These are phyloP conservation scores for Drymonia ruficornis DNA, from an alignment of 2,888 invertebrate genomes.

Conservation along the genomic window DNA sequence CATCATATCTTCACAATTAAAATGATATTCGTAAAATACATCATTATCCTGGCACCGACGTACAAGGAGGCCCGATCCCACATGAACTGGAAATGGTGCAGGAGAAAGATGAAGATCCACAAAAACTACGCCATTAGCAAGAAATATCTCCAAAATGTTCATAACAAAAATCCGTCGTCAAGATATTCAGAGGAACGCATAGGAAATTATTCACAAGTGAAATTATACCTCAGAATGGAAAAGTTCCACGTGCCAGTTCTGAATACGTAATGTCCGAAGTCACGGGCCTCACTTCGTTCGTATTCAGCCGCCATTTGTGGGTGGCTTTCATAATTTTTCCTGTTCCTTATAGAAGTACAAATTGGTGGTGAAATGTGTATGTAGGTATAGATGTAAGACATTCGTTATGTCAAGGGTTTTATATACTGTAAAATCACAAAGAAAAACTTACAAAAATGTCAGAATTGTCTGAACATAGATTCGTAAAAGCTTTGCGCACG, in stretches of 20 bases:
- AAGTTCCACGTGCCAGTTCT: conserved; percentile 40
- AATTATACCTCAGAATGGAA: conserved; percentile 53
- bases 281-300: conserved; percentile 34
- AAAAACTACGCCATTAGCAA: no score
- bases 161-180: conserved; percentile 43
- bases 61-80: no score
- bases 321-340: conserved; percentile 31
- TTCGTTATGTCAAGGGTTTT: not conserved
- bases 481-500: no score
- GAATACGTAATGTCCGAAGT: conserved; percentile 38
- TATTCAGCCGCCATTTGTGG: conserved; percentile 41
- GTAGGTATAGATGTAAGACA: conserved; percentile 2
- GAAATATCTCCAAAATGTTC: conserved; percentile 37
- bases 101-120: no score
- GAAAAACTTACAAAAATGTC: no score
- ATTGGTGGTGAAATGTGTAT: conserved; percentile 28
- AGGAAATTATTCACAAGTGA: conserved; percentile 55
- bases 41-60: no score
- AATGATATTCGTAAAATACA: no score
- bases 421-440: no score
- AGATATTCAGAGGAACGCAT: conserved; percentile 45
- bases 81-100: no score
- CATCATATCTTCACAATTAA: no score
- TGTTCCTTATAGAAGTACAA: conserved; percentile 26
- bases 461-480: no score